These are phyloP conservation scores for Dryococelus australis DNA, from an alignment of 2,888 invertebrate genomes.

Conservation along the genomic window DNA sequence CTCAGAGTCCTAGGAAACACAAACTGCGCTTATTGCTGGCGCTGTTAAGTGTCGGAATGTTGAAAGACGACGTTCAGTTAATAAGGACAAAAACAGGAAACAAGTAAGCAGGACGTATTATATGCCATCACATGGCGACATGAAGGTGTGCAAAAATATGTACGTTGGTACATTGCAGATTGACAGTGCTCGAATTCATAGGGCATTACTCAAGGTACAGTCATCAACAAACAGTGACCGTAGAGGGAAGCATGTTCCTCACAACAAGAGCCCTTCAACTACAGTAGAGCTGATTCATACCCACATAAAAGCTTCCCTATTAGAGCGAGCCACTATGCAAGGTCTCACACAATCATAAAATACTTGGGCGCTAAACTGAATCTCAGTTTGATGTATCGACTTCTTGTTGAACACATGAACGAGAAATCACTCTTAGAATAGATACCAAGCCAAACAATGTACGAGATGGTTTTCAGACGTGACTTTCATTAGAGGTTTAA, in stretches of 20 bases:
- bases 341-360: no score
- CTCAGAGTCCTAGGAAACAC: no score
- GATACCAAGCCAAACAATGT: background rate
- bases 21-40: no score
- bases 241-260: constrained; percentile 21
- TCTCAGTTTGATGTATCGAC: constrained; percentile 22
- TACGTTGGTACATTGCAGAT: no score
- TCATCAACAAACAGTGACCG: background rate
- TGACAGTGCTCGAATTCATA: constrained; percentile 22
- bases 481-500: constrained; percentile 16
- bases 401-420: background rate
- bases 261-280: background rate
- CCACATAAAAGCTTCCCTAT: constrained; percentile 19
- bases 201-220: constrained; percentile 12
- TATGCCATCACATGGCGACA: background rate
- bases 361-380: background rate
- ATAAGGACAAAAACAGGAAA: background rate
- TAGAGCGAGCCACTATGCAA: background rate
- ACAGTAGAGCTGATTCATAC: background rate
- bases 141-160: no score
- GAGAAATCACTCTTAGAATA: background rate
- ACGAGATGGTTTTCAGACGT: constrained; percentile 11
- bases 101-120: constrained; percentile 21
- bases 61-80: background rate
- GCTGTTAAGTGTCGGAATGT: constrained; percentile 24